These are phyloP conservation scores for Porites cylindrica DNA, from an alignment of 92 coral and sea anemone genomes.

Conservation along the genomic window DNA sequence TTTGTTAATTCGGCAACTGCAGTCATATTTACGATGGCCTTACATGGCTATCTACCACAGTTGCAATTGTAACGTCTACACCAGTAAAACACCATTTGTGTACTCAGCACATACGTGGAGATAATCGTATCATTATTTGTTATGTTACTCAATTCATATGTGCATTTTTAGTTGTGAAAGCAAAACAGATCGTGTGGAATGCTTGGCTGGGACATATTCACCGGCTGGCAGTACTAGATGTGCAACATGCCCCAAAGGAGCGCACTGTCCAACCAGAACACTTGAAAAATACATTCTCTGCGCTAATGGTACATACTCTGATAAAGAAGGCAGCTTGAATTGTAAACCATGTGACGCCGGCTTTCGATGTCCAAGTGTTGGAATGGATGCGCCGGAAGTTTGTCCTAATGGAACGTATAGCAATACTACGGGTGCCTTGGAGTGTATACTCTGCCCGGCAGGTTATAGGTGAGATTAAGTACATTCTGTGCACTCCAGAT, in stretches of 20 bases:
- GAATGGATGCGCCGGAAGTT: slow-evolving; percentile 64
- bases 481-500: not conserved
- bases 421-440: slow-evolving; percentile 48
- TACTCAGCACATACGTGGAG: not conserved
- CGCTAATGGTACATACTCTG: slow-evolving; percentile 82
- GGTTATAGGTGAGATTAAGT: slow-evolving; percentile 71
- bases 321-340: slow-evolving; percentile 10
- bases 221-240: slow-evolving; percentile 67
- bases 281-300: slow-evolving; percentile 66
- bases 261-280: slow-evolving; percentile 72
- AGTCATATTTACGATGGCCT: too few relatives aligned
- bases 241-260: slow-evolving; percentile 78
- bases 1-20: too few relatives aligned
- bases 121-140: not conserved
- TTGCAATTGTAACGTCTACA: not conserved
- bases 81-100: not conserved
- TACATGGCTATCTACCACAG: too few relatives aligned
- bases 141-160: not conserved
- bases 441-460: slow-evolving; percentile 81
- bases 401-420: slow-evolving; percentile 81
- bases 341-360: slow-evolving; percentile 85
- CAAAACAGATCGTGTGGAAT: slow-evolving; percentile 53
- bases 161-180: slow-evolving; percentile 65
- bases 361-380: slow-evolving; percentile 68
- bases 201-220: slow-evolving; percentile 71